Evolutionary conservation across 1,140 invertebrate genomes (phyloP), one percentile per base, ranked within the genome.

Genomic region (Wasmannia auropunctata): DNA sequence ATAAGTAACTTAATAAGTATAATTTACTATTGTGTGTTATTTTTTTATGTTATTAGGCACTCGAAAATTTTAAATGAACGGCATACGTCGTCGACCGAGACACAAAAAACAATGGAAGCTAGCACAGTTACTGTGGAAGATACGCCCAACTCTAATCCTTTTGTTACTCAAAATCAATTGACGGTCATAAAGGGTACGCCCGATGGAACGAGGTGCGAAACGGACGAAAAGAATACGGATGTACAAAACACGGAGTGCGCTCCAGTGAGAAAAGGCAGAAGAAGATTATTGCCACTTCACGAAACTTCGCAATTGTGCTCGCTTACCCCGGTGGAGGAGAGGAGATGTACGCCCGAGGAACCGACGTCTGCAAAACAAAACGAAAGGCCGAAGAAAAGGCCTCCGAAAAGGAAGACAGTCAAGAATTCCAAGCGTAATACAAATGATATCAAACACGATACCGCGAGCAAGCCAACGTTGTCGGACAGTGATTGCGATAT

Each of bases 301-400:
- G 88, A 93, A 62, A 70, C 75, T 81, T 94, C 93, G 7, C 80
- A 90, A 69, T 51, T 93, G 62, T 28, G 91, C 56, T 93, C 94
- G 8, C 56, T 94, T 10, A 92, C 77, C 86, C 92, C 93, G 19
- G 37, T 89, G 19, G 75, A 90, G 22, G 31, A 89, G 19, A 11
- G 77, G n/a, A 60, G 11, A 28, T 40, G 19, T n/a, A 43, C 46
- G 19, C 4, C 28, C 54, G 6, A 62, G 25, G 7, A 25, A n/a
- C 22, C 60, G 16, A 46, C 19, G 28, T 25, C 58, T 75, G 5
- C 0, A 70, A 87, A 81, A 62, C 77, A 0, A 80, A 28, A 7
- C 3, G 74, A 86, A 72, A 77, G 31, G 8, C 5, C n/a, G 5
- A 83, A 56, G 31, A 85, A 87, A 60, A 67, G 58, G 11, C 6